phyloP scores from a whole-genome alignment of 2,113 vertebrate species.

The Merops nubicus region DNA sequence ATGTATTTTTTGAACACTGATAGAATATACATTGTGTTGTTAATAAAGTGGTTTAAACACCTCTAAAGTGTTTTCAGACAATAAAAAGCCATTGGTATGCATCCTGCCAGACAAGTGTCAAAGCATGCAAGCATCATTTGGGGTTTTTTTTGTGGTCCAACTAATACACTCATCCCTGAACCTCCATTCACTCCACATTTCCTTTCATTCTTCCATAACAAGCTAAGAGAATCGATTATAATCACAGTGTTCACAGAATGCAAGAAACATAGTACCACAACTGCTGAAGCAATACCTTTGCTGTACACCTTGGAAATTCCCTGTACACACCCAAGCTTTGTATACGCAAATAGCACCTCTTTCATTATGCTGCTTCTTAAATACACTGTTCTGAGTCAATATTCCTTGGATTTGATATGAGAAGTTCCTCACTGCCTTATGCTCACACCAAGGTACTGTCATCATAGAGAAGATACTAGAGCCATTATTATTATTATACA shows the following conservation, averaged over 20 bases:
- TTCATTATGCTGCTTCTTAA: not conserved
- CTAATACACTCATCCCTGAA: not conserved
- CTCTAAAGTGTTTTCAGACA: not conserved
- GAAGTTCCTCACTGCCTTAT: not conserved
- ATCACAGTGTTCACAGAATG: not conserved
- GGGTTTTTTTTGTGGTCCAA: not conserved
- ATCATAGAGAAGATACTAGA: not conserved
- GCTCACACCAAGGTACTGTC: not conserved
- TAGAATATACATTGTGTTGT: not conserved
- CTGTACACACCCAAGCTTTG: fast-evolving
- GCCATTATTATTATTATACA: not conserved
- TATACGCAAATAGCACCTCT: not conserved
- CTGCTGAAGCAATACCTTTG: not conserved
- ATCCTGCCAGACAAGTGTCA: not conserved
- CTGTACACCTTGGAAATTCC: not conserved
- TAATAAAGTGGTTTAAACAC: not conserved
- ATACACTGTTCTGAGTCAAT: not conserved
- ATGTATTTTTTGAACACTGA: not conserved
- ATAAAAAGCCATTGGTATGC: not conserved
- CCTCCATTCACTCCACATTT: not conserved
- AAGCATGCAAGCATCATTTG: not conserved
- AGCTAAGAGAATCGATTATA: not conserved
- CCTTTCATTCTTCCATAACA: not conserved
- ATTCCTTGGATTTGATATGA: not conserved
- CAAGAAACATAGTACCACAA: not conserved